A percentile compares a stretch with the other conserved stretches of the same genome.
These are phyloP conservation scores for Tamias sibiricus DNA, from an alignment of 2,113 vertebrate genomes.

Conservation along the genomic window DNA sequence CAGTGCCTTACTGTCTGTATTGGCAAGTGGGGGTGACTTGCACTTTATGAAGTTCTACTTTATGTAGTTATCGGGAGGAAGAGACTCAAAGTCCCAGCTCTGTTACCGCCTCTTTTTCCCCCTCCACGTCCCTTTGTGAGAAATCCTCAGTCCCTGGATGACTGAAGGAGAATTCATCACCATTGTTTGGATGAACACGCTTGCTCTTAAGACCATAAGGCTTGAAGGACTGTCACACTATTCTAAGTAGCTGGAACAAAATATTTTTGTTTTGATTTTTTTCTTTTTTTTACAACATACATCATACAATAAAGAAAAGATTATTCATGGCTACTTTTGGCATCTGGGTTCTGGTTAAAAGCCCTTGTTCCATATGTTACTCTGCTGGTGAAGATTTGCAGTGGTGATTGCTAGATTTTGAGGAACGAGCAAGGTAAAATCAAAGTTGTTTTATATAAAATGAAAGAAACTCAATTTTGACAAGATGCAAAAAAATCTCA, in stretches of 20 bases:
- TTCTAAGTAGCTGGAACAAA: background rate
- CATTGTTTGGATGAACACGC: background rate
- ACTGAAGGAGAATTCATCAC: background rate
- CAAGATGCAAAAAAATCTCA: background rate
- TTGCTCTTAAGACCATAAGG: background rate
- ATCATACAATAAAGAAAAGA: background rate
- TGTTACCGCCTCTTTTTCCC: background rate
- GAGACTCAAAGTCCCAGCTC: background rate
- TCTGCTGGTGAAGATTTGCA: background rate
- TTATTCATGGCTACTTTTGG: background rate
- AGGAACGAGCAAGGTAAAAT: slow-evolving; percentile 19
- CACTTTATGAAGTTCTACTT: background rate
- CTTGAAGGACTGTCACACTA: background rate
- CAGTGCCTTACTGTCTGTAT: background rate
- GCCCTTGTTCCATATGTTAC: background rate
- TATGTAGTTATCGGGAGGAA: background rate
- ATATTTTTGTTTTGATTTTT: background rate
- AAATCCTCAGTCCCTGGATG: background rate
- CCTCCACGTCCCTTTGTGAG: background rate
- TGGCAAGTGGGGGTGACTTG: background rate
- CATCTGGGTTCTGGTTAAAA: background rate
- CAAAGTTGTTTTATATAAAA: background rate
- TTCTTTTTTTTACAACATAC: background rate
- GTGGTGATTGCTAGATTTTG: background rate
- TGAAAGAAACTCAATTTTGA: slow-evolving; percentile 7